Evolutionary conservation across 2,797 vertebrate species (phyloP).

Genomic region (Sciaenops ocellatus): DNA sequence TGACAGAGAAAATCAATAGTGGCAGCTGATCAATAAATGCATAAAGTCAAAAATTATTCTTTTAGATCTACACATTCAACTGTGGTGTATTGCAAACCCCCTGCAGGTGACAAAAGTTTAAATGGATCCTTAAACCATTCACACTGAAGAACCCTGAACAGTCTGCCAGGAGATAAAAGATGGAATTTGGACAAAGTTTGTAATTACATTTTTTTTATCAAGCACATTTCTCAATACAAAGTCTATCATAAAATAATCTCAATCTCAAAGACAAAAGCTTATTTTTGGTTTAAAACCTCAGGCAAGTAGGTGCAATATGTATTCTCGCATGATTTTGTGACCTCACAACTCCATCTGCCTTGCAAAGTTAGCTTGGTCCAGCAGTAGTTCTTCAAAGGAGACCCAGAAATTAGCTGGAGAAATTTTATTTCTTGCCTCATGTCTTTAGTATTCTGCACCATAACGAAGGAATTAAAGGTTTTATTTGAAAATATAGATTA

Average conservation of each 20-base stretch:
- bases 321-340: too few species aligned
- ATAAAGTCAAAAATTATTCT: neutral
- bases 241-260: neutral
- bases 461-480: neutral
- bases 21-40: slow-evolving; percentile 11
- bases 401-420: neutral
- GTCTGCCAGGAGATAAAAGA: neutral
- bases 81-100: neutral
- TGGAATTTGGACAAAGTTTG: neutral
- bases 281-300: neutral
- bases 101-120: neutral
- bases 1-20: neutral
- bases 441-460: neutral
- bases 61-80: neutral
- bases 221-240: neutral
- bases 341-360: too few species aligned
- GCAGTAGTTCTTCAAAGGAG: too few species aligned
- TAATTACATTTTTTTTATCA: neutral
- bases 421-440: too few species aligned
- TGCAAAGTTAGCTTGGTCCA: too few species aligned
- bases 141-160: neutral
- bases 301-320: too few species aligned
- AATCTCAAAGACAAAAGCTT: neutral
- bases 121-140: neutral
- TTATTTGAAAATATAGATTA: neutral